Percentiles rank a stretch among this genome's conserved stretches.
These are phyloP conservation scores for Lordiphosa mommai DNA, from an alignment of 1,140 invertebrate species.

Conservation along the genomic window DNA sequence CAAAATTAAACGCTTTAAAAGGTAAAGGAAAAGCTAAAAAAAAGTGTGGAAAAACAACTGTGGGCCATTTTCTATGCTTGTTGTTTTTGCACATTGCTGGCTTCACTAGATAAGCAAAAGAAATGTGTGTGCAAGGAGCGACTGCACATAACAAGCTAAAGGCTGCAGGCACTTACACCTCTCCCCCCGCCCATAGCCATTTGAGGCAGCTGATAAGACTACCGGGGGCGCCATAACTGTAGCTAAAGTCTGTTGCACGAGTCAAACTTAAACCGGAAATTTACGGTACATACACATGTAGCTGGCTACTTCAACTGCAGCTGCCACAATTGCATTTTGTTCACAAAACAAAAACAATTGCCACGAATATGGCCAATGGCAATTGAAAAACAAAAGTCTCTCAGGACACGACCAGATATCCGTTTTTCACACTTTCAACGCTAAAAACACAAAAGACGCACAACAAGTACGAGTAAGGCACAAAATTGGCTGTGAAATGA, in stretches of 20 bases:
- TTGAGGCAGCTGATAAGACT: slow-evolving; percentile 38
- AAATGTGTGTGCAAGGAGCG: slow-evolving; percentile 29
- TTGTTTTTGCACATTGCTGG: slow-evolving; percentile 26
- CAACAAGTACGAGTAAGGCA: slow-evolving; percentile 8
- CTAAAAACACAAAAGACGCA: slow-evolving; percentile 4
- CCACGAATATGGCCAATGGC: slow-evolving; percentile 69
- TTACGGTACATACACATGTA: slow-evolving; percentile 16
- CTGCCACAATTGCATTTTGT: slow-evolving; percentile 50
- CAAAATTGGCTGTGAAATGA: slow-evolving; percentile 64
- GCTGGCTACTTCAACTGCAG: slow-evolving; percentile 3
- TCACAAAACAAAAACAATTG: slow-evolving; percentile 57
- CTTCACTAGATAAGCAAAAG: slow-evolving; percentile 55
- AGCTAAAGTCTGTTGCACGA: slow-evolving; percentile 37
- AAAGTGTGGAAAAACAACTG: slow-evolving; percentile 46
- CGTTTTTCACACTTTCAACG: slow-evolving; percentile 60
- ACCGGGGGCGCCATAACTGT: slow-evolving; percentile 40
- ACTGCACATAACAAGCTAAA: slow-evolving; percentile 56
- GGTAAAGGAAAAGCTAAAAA: not conserved
- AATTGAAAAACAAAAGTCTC: slow-evolving; percentile 73
- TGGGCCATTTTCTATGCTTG: slow-evolving; percentile 19
- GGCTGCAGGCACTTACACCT: not conserved
- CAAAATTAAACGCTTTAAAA: not conserved
- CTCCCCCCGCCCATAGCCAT: not conserved
- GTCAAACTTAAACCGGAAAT: slow-evolving; percentile 46
- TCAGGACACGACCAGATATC: slow-evolving; percentile 35